Evolutionary conservation across 2,888 invertebrate species (phyloP), one percentile per base, ranked within the genome.

Genomic region (Polydrusus pterygomalis): DNA sequence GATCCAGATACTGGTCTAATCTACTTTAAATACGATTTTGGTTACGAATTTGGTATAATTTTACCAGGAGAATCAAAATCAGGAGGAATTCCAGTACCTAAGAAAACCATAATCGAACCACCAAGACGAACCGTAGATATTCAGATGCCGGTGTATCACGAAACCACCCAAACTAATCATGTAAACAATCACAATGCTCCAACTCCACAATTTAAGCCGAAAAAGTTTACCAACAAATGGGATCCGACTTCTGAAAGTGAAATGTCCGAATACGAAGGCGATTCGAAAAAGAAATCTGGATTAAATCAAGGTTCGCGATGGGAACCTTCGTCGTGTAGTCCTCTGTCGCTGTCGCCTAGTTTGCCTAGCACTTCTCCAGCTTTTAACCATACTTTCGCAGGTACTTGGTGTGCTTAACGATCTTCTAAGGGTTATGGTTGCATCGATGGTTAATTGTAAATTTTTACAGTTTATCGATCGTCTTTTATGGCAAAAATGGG

Each of bases 11-110:
- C 93, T 63, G 93, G 93, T 80, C 89, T 94, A 77, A 93, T 94
- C 84, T 94, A 94, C 89, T 94, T 94, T 90, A 94, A 94, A 88
- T 94, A 94, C 86, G 94, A 94, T 88, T 94, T 94, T 84, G 94
- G 94, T 81, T 94, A 94, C 86, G 94, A 94, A 86, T 94, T 94
- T 84, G 94, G 94, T 77, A 91, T 94, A 79, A 90, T 93, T 60
- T 88, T 93, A 64, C 93, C 94, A 51, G 92, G 92, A 64, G 92
- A 92, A 85, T 89, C 91, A 80, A 90, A 90, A 84, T 88, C 88
- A 78, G 86, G 86, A 77, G 85, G 87, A 80, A 86, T 88, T 49
- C 87, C 87, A 8, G 84, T 86, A 17, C 87, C 88, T 20, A 87
- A 86, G 82, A 89, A 88, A 83, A 88, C 87, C 0, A 81, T 87